phyloP scores from a whole-genome alignment of 2,797 vertebrate genomes.

The Anas bahamensis region DNA sequence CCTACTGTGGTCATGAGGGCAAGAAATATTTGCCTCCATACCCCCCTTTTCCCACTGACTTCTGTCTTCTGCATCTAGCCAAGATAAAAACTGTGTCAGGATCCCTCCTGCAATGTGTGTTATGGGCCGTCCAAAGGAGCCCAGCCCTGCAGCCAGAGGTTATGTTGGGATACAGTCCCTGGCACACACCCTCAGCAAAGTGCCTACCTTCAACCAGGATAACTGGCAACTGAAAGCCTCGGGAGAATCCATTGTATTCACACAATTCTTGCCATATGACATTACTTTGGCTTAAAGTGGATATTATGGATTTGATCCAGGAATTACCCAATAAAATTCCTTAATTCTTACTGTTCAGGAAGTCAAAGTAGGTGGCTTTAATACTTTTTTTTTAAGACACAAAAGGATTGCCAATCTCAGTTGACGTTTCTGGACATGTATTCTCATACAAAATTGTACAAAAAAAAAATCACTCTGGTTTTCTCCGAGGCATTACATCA shows the following conservation, averaged over 20 bases:
- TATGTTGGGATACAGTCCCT: not conserved
- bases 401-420: not conserved
- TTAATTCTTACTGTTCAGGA: not conserved
- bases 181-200: not conserved
- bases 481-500: not conserved
- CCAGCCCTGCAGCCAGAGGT: not conserved
- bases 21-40: not conserved
- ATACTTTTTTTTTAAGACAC: not conserved
- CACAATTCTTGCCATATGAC: not conserved
- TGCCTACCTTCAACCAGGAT: not conserved
- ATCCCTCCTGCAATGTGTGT: not conserved
- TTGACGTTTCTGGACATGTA: not conserved
- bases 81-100: not conserved
- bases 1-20: not conserved
- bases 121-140: not conserved
- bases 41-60: fast-evolving
- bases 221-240: not conserved
- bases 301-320: not conserved
- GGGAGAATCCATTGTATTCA: not conserved
- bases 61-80: not conserved
- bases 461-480: not conserved
- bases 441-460: not conserved
- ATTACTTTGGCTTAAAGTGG: not conserved
- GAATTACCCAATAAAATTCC: not conserved
- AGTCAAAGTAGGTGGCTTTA: not conserved